Evolutionary conservation across 2,888 invertebrate species (phyloP), one percentile per base, ranked within the genome.

Genomic region (Drosophila recens): DNA sequence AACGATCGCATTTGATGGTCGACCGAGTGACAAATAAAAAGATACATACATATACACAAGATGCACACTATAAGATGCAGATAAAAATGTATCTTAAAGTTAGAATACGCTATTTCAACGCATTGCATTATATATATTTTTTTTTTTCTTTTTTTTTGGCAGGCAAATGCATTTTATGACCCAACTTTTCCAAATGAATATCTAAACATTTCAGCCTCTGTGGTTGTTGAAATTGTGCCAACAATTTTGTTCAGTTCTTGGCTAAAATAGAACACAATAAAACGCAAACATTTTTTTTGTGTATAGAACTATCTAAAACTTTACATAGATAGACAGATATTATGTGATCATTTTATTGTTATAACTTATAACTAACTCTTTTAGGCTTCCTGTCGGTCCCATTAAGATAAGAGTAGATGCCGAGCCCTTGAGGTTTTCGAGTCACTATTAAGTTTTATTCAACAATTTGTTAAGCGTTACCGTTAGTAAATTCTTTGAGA

Each of bases 161-260:
- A 54, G 40, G 49, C 45, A 54, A 73, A 58, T 63, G 67, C 71
- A 82, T 78, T 64, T 52, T 48, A 68, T 64, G 67, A 51, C 36
- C 63, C 48, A 57, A 59, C 51, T 53, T 69, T 73, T 80, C 79
- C 75, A 77, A 76, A 68, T 49, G 52, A 65, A 53, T 58, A 57
- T 74, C 69, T 61, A 79, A 86, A 69, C 68, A 76, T 66, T 71
- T 68, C 17, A 23, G 34, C 15, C 38, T 36, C 33, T 38, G 23
- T 54, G 46, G 36, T 43, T 77, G 48, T 83, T 88, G 80, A 86
- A 86, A 68, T 78, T 80, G 83, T 83, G 83, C 83, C 83, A 83
- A 83, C 84, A 78, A 81, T 87, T 84, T 74, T 54, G 54, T 75
- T 72, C 64, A 58, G 49, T 66, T 85, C 48, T 67, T 48, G 61